Base-by-base conservation (phyloP, 1,140 invertebrate genomes). In the Micrasema minimum region DNA sequence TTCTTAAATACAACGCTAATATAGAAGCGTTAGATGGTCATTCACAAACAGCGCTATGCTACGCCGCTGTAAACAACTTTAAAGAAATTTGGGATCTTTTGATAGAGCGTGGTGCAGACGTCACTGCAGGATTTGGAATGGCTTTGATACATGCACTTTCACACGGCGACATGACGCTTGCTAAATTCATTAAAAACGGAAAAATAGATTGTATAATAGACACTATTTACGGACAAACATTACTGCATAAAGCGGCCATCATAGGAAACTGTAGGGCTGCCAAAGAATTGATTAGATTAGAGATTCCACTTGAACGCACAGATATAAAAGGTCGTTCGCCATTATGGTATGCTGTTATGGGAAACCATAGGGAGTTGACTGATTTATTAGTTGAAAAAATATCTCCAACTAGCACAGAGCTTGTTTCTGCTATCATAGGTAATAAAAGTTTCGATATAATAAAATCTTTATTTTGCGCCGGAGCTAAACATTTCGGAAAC, bases 221-320 rank as follows among this genome's bases (percentile, higher is more conserved):
- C 20, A 38, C 12, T 20, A 20, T 59, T 1, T 22, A 41, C 35
- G 37, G 35, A 6, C n/a, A 14, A 10, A 59, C 16, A 16, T 35
- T 38, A 14, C 20, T 59, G 55, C 55, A 59, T 22, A 10, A 22
- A 5, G 35, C 37, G 9, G 55, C 37, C 20, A n/a, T 5, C 35
- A 18, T 18, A 9, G 55, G 14, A 1, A 41, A 59, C 55, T 38
- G 35, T 11, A 22, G 38, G 20, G 11, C 38, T 2, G 55, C 12
- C 18, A 41, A 41, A 41, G 18, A 18, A 2, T 22, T 59, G 35
- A 16, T 59, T 20, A 59, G 38, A n/a, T n/a, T n/a, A 59, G 16
- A 18, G 55, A 35, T 20, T 11, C 37, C 38, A 14, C 18, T 38
- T 3, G 55, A 59, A 10, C 26, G 26, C 1, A 11, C 7, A 14